Evolutionary conservation across 2,888 invertebrate genomes (phyloP).

Genomic region (Copidosoma aretas): DNA sequence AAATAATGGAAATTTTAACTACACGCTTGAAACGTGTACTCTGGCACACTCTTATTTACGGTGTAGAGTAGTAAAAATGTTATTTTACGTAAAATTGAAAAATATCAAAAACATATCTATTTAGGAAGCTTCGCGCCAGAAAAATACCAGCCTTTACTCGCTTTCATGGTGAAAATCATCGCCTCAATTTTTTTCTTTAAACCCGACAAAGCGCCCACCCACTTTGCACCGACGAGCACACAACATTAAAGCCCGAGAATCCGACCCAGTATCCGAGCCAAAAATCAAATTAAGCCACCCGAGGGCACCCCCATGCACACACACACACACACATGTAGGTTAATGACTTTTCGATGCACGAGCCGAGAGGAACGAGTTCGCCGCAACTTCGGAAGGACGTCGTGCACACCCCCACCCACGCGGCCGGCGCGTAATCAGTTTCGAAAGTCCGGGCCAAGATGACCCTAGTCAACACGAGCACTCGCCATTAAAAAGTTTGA

Average conservation of each 20-base stretch:
- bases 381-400: not conserved
- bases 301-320: not conserved
- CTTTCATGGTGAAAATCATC: too few species aligned
- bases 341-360: constrained; percentile 12
- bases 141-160: too few species aligned
- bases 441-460: constrained; percentile 19
- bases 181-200: too few species aligned
- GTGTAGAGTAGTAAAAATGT: too few species aligned
- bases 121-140: too few species aligned
- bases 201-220: too few species aligned
- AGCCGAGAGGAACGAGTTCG: constrained; percentile 3
- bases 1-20: too few species aligned
- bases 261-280: constrained; percentile 2
- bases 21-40: too few species aligned
- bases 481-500: constrained; percentile 31
- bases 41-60: too few species aligned
- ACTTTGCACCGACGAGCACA: not conserved
- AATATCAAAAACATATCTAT: too few species aligned
- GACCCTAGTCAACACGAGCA: constrained; percentile 18
- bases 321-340: constrained; percentile 7
- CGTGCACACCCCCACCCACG: too few species aligned
- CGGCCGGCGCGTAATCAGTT: constrained; percentile 31
- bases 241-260: not conserved
- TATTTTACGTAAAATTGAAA: too few species aligned
- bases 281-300: constrained; percentile 12